Conservation (phyloP, 2,888 invertebrate species). For the Amphipoea oculea region DNA sequence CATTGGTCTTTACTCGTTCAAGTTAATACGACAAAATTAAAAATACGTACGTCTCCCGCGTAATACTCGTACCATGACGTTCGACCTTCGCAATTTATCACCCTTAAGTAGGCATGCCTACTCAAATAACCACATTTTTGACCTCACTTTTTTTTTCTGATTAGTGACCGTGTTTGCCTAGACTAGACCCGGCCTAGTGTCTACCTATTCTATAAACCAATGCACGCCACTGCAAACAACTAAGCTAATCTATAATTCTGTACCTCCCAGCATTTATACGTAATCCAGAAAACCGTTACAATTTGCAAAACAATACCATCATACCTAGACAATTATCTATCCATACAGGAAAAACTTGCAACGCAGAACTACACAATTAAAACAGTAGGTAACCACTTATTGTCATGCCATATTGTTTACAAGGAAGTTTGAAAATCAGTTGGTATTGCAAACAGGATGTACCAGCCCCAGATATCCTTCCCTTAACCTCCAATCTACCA, state of each 20-base stretch:
- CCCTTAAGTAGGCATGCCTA: too few species aligned
- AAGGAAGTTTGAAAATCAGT: constrained; percentile 35
- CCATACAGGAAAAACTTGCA: constrained; percentile 29
- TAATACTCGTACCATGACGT: too few species aligned
- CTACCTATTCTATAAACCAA: too few species aligned
- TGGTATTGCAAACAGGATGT: constrained; percentile 41
- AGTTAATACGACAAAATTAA: too few species aligned
- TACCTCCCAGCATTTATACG: not conserved
- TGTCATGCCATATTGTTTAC: not conserved
- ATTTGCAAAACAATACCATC: not conserved
- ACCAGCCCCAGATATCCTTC: constrained; percentile 37
- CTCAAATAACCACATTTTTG: too few species aligned
- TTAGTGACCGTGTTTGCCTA: too few species aligned
- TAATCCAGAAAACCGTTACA: constrained; percentile 33
- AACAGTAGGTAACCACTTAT: not conserved
- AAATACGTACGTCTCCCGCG: too few species aligned
- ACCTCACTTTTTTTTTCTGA: too few species aligned
- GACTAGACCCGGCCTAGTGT: too few species aligned
- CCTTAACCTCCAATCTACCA: constrained; percentile 38
- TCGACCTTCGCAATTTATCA: too few species aligned
- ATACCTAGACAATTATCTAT: constrained; percentile 16
- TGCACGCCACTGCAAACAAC: too few species aligned
- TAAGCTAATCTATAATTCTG: not conserved
- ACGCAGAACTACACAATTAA: not conserved
- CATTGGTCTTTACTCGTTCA: too few species aligned